Evolutionary conservation across 1,140 invertebrate species (phyloP), one percentile per base, ranked within the genome.

Genomic region (Leptinotarsa undecemlineata): DNA sequence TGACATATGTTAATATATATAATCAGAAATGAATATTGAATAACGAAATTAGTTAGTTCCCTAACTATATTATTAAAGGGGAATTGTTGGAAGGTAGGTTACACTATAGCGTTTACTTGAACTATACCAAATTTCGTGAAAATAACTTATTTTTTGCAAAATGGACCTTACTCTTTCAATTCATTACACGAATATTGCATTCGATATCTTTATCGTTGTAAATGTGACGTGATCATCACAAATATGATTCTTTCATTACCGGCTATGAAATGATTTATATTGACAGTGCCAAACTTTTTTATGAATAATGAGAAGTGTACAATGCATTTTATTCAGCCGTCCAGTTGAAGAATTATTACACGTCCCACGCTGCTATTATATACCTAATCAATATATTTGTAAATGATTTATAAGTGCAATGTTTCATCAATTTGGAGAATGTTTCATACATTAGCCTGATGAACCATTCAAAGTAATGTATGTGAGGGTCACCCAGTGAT

Each of bases 261-360:
- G 15, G 17, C n/a, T 57, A 15, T 19, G n/a, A 17, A 57, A 57
- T 57, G 13, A 57, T 57, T 57, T 57, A 57, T 57, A n/a, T 57
- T 13, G 51, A 57, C 51, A 57, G n/a, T 57, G 17, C 51, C 51
- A 15, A 57, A 57, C 51, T 57, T 57, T 57, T 57, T 57, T 17
- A 17, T 17, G 51, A 57, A 57, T 57, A 17, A 15, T 57, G 15
- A 19, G 51, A 15, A 57, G 15, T 57, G 51, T 17, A 57, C n/a
- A 17, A 57, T 57, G 51, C 51, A 57, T 57, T 57, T 57, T 19
- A 57, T 57, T 57, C 51, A 57, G 51, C 51, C n/a, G 51, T 57
- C 51, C 51, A 57, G 15, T 57, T 57, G 51, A 19, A 57, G 15
- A 17, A 17, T 17, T 57, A 57, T 19, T 17, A 17, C n/a, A 19